Percentiles rank a stretch among this genome's conserved stretches.
Conservation (phyloP, 2,888 invertebrate genomes). For the Dastarcus helophoroides region DNA sequence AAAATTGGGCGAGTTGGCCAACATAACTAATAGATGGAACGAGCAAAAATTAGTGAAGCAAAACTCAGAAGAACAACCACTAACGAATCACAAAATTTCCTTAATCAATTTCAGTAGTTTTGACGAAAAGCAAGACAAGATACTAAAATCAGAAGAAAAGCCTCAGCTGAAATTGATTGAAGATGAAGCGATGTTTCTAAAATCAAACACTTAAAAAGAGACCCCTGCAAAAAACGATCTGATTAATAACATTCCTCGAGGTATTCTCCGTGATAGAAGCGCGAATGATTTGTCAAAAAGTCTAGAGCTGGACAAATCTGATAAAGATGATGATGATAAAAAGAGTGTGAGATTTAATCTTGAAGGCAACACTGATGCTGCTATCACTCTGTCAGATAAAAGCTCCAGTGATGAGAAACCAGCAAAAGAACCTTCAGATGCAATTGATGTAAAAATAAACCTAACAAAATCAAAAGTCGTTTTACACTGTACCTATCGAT, state of each 20-base stretch:
- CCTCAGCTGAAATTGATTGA: slow-evolving; percentile 36
- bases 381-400: slow-evolving; percentile 33
- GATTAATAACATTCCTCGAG: neutral
- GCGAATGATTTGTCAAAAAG: neutral
- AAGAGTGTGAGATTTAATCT: slow-evolving; percentile 64
- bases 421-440: slow-evolving; percentile 15
- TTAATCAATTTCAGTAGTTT: slow-evolving; percentile 30
- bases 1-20: slow-evolving; percentile 14
- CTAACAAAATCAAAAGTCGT: slow-evolving; percentile 18
- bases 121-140: slow-evolving; percentile 22
- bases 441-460: slow-evolving; percentile 21
- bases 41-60: slow-evolving; percentile 30
- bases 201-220: slow-evolving; percentile 11
- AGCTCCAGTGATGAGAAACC: slow-evolving; percentile 26
- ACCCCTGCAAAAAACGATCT: slow-evolving; percentile 10
- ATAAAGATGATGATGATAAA: slow-evolving; percentile 59
- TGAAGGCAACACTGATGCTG: slow-evolving; percentile 38
- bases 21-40: slow-evolving; percentile 21
- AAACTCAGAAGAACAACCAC: slow-evolving; percentile 31
- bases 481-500: slow-evolving; percentile 28
- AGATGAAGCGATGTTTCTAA: slow-evolving; percentile 52
- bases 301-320: no score
- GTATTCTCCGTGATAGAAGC: slow-evolving; percentile 4
- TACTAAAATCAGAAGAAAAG: slow-evolving; percentile 12
- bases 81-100: slow-evolving; percentile 22